Percentiles rank a stretch among this genome's conserved stretches.
phyloP scores from a whole-genome alignment of 2,888 invertebrate species.

The Petrolisthes manimaculis region DNA sequence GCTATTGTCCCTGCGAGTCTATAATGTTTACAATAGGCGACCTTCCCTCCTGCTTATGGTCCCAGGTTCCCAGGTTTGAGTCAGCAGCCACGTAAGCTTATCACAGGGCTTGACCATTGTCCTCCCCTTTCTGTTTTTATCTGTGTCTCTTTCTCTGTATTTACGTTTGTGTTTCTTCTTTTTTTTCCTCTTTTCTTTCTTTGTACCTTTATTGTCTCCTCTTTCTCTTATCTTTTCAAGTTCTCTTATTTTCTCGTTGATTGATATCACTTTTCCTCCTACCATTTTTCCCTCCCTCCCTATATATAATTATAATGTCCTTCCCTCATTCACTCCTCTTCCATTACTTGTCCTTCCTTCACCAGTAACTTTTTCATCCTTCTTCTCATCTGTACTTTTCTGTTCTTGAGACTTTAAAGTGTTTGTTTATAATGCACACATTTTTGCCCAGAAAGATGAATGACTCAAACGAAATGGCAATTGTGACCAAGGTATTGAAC shows the following conservation, averaged over 20 bases:
- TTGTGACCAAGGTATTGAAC: too few relatives aligned
- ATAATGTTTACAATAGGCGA: background rate
- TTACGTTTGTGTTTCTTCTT: background rate
- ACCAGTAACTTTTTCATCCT: background rate
- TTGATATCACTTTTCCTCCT: too few relatives aligned
- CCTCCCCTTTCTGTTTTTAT: background rate
- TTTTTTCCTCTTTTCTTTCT: conserved; percentile 9
- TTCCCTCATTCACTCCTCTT: background rate
- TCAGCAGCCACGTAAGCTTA: background rate
- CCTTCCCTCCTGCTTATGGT: background rate
- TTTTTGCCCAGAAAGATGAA: too few relatives aligned
- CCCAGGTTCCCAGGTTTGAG: background rate
- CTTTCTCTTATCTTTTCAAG: too few relatives aligned
- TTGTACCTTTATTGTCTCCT: background rate
- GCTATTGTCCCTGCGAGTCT: background rate
- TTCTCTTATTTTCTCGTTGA: too few relatives aligned
- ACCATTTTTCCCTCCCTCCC: too few relatives aligned
- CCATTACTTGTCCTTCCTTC: background rate
- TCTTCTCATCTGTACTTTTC: too few relatives aligned
- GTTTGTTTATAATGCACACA: too few relatives aligned
- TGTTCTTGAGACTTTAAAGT: too few relatives aligned
- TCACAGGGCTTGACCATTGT: background rate
- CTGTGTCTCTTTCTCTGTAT: background rate
- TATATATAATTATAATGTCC: too few relatives aligned
- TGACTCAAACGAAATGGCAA: too few relatives aligned